Evolutionary conservation across 2,888 invertebrate genomes (phyloP).

Genomic region (Chrysolina oricalcia): DNA sequence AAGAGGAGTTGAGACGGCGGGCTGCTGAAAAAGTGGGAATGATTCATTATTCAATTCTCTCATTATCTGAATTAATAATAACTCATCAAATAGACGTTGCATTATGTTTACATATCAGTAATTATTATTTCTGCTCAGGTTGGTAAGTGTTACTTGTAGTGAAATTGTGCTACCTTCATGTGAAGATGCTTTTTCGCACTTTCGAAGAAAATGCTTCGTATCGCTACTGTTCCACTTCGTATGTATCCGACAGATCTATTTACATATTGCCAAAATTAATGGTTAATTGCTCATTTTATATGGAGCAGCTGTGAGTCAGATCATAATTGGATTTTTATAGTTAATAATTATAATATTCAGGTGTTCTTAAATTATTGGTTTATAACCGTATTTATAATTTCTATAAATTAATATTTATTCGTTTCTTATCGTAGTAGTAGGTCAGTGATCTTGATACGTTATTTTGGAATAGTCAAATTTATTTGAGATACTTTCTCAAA

Average conservation of each 20-base stretch:
- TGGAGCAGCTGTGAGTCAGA: constrained; percentile 2
- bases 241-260: neutral
- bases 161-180: constrained; percentile 24
- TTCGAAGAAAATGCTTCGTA: constrained; percentile 23
- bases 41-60: constrained; percentile 44
- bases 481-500: neutral
- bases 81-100: constrained; percentile 20
- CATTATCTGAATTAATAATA: constrained; percentile 28
- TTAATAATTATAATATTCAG: neutral
- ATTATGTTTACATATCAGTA: constrained; percentile 25
- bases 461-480: neutral
- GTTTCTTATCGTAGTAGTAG: neutral
- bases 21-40: constrained; percentile 62
- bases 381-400: neutral
- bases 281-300: neutral
- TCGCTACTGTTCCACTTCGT: neutral
- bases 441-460: neutral
- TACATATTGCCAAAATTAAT: constrained; percentile 24
- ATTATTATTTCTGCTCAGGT: constrained; percentile 35
- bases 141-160: constrained; percentile 34
- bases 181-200: constrained; percentile 19
- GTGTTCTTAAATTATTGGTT: constrained; percentile 3
- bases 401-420: constrained; percentile 10
- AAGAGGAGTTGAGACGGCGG: constrained; percentile 70
- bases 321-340: constrained; percentile 26